Evolutionary conservation across 1,140 invertebrate species (phyloP).

Genomic region (Drosophila lacertosa): DNA sequence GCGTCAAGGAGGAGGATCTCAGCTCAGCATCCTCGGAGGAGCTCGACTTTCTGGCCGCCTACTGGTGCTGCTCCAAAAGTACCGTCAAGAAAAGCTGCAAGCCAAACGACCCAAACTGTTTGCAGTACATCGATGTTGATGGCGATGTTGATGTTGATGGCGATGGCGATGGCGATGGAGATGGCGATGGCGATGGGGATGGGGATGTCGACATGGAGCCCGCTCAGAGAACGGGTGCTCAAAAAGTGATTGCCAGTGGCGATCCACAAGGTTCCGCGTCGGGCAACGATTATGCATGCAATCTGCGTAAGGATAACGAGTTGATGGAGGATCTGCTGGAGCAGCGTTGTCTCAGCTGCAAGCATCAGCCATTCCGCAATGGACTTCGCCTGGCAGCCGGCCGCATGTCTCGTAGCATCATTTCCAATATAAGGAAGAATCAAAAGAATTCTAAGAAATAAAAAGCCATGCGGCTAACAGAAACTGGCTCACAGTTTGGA

Average conservation of each 20-base stretch:
- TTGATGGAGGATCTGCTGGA: background rate
- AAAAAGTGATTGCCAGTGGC: background rate
- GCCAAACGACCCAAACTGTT: background rate
- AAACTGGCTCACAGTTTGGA: constrained; percentile 1
- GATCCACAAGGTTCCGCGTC: background rate
- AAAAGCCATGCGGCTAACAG: background rate
- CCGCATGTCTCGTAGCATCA: constrained; percentile 24
- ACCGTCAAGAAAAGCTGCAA: background rate
- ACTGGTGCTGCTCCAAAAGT: constrained; percentile 31
- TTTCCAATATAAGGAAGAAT: constrained; percentile 40
- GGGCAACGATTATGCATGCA: background rate
- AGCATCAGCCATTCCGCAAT: constrained; percentile 17
- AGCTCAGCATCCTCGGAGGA: constrained; percentile 36
- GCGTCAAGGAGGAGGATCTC: constrained; percentile 3
- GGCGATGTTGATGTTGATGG: background rate
- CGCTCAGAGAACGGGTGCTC: background rate
- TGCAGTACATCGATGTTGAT: background rate
- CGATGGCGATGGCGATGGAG: background rate
- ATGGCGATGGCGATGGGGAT: background rate
- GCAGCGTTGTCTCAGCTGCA: constrained; percentile 12
- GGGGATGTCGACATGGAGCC: no score
- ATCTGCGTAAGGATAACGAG: background rate
- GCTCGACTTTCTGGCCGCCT: constrained; percentile 49
- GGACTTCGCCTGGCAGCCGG: constrained; percentile 21
- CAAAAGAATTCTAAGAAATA: constrained; percentile 32